These are phyloP conservation scores for Pheucticus melanocephalus DNA, from an alignment of 2,113 vertebrate species.

Conservation along the genomic window DNA sequence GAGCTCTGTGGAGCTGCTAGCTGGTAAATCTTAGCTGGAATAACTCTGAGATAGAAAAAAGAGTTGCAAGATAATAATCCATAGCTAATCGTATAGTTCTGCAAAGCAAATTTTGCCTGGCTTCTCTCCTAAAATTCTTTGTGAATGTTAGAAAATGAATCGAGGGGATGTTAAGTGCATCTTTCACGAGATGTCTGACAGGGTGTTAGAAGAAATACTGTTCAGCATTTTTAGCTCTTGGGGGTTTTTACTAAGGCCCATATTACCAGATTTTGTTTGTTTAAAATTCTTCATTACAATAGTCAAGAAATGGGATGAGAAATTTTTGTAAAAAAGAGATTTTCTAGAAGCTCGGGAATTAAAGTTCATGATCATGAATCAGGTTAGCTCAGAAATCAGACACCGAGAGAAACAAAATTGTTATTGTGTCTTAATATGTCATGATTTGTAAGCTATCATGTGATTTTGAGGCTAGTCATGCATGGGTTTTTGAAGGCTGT, in stretches of 20 bases:
- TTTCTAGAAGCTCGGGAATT: not conserved
- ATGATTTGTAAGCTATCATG: not conserved
- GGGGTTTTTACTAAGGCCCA: not conserved
- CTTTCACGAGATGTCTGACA: not conserved
- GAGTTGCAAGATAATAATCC: not conserved
- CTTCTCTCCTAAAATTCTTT: not conserved
- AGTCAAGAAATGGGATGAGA: not conserved
- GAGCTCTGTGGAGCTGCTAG: not conserved
- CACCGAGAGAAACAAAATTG: not conserved
- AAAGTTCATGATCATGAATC: not conserved
- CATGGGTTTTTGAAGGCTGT: not conserved
- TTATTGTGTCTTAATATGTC: constrained; percentile 7
- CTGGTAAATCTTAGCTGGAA: not conserved
- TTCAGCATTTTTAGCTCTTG: not conserved
- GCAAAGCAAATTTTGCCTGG: not conserved
- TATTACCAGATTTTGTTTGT: not conserved
- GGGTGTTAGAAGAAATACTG: not conserved
- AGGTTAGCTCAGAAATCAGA: not conserved
- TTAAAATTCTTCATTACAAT: not conserved
- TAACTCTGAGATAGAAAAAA: not conserved
- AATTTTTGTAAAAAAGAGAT: not conserved
- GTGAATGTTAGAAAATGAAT: not conserved
- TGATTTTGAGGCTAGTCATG: not conserved
- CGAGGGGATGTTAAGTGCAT: not conserved
- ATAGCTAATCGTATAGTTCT: not conserved